These are phyloP conservation scores for Danionella dracula DNA, from an alignment of 2,797 vertebrate genomes.

Conservation along the genomic window DNA sequence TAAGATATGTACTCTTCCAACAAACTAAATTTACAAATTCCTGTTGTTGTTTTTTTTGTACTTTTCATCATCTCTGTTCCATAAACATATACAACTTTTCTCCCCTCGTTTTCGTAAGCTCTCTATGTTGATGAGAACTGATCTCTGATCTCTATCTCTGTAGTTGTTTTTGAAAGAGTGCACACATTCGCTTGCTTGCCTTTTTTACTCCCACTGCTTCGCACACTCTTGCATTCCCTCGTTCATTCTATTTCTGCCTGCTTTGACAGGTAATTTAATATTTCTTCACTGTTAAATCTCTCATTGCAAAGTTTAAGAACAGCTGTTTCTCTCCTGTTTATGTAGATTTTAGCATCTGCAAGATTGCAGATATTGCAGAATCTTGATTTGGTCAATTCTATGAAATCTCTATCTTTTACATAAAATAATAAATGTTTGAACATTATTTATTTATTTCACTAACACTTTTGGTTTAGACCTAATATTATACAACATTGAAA, in stretches of 20 bases:
- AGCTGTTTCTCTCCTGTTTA: slow-evolving; percentile 17
- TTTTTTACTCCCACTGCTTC: background rate
- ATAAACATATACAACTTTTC: slow-evolving; percentile 15
- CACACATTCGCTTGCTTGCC: slow-evolving; percentile 3
- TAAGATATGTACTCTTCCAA: too few relatives aligned
- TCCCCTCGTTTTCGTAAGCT: slow-evolving; percentile 13
- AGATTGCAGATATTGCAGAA: too few relatives aligned
- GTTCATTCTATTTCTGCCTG: slow-evolving; percentile 18
- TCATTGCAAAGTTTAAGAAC: slow-evolving; percentile 24
- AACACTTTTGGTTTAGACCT: too few relatives aligned
- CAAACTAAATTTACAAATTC: slow-evolving; percentile 27
- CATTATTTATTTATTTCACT: background rate
- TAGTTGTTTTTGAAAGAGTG: slow-evolving; percentile 3
- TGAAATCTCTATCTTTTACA: too few relatives aligned
- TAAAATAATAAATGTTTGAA: background rate
- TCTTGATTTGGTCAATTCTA: too few relatives aligned
- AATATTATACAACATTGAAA: too few relatives aligned
- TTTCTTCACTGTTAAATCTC: slow-evolving; percentile 39
- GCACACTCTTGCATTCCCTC: slow-evolving; percentile 7
- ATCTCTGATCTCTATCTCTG: slow-evolving; percentile 17
- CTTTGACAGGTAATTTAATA: slow-evolving; percentile 43
- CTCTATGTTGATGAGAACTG: slow-evolving; percentile 11
- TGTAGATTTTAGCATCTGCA: slow-evolving; percentile 17
- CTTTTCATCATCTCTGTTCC: background rate
- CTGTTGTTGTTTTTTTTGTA: slow-evolving; percentile 10